A percentile compares a stretch with the other conserved stretches of the same genome.
Conservation (phyloP, 2,888 invertebrate genomes). For the Boloria euphrosyne region DNA sequence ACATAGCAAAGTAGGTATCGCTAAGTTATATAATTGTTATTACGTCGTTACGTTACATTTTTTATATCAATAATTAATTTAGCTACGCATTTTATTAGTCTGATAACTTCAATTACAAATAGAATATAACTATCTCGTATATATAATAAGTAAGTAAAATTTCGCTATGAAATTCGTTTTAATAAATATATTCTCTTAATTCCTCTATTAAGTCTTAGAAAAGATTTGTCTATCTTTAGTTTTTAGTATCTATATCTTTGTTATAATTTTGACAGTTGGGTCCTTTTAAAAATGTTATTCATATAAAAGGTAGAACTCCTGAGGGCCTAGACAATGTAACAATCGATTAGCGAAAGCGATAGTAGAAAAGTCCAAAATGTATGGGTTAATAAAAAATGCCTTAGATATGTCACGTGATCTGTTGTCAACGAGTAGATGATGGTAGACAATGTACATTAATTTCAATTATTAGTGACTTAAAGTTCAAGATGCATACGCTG, state of each 20-base stretch:
- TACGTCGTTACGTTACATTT: not conserved
- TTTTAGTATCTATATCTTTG: conserved; percentile 6
- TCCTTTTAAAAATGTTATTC: not conserved
- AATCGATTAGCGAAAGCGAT: too few species aligned
- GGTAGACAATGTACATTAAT: too few species aligned
- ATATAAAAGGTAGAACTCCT: too few species aligned
- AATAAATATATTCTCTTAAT: conserved; percentile 28
- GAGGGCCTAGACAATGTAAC: too few species aligned
- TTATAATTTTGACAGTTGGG: not conserved
- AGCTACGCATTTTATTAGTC: not conserved
- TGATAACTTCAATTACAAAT: not conserved
- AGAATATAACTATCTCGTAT: too few species aligned
- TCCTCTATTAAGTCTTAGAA: conserved; percentile 31
- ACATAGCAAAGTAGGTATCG: not conserved
- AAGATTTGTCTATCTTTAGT: conserved; percentile 24
- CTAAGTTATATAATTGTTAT: conserved; percentile 4
- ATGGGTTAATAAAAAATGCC: too few species aligned
- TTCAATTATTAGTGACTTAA: too few species aligned
- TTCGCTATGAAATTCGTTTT: conserved; percentile 21
- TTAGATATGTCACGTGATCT: too few species aligned
- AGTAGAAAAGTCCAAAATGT: too few species aligned
- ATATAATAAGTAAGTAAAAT: conserved; percentile 1
- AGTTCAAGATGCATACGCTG: too few species aligned
- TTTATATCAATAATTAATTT: conserved; percentile 14
- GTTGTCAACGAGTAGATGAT: too few species aligned